Evolutionary conservation across 2,888 invertebrate species (phyloP), one percentile per base, ranked within the genome.

Genomic region (Cancer borealis): DNA sequence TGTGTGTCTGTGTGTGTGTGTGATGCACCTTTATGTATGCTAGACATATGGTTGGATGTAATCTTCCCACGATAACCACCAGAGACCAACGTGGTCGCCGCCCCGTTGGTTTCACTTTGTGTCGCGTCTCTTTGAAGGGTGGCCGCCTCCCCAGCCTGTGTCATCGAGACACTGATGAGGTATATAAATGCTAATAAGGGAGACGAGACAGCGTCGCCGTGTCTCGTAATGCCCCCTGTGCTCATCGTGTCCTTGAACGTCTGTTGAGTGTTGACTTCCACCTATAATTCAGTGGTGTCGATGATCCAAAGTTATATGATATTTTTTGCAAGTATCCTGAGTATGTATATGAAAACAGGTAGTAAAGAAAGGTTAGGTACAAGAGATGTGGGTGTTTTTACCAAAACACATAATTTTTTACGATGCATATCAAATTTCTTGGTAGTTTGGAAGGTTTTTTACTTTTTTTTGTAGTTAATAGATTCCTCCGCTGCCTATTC

Each of bases 151-250:
- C 14, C 79, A 12, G 2, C 30, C 10, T 30, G 30, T 79, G 79
- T 30, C 30, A 79, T 79, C 79, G 30, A 30, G 79, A 12, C 8
- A 10, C 30, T 79, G 79, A 79, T 30, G 79, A 79, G 79, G 30
- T 79, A 30, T 79, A 79, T 79, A 79, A 79, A 79, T 79, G 79
- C 79, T 79, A 79, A 79, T 79, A 79, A 79, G 30, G 79, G 79
- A 79, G 79, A 79, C 12, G 30, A 79, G 79, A 79, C 79, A 12
- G 3, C 30, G 30, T 8, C 21, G 79, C 30, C 26, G 12, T 30
- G 66, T 66, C 66, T 66, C 66, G 21, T 21, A n/a, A n/a, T 66
- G n/a, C 66, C n/a, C n/a, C n/a, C n/a, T n/a, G 6, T 4, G 66
- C 66, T 21, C 21, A n/a, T 66, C n/a, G 17, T 66, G 66, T 66